Base-by-base conservation (phyloP, 2,797 vertebrate species). In the Merluccius polli region DNA sequence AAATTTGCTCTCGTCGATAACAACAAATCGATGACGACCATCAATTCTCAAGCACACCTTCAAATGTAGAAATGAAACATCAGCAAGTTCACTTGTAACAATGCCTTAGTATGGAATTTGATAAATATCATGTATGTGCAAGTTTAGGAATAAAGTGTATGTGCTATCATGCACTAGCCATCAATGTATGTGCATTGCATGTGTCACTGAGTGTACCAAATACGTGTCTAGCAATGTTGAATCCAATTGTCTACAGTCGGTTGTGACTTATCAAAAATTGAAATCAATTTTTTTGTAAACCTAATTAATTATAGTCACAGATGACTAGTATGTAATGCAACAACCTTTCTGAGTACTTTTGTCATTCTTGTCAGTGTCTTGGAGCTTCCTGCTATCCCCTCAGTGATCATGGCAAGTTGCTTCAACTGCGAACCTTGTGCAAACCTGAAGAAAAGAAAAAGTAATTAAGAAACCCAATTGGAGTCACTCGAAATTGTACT, bases 331-430 rank as follows among this genome's bases (percentile, higher is more conserved):
- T 38, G 36, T 38, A 38, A 10, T 38, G n/a, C n/a, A 38, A 9
- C 36, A 9, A 77, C 76, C 76, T 77, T 41, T 77, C 76, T 68
- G 72, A 77, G 71, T 77, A 44, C 29, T 73, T 73, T 38, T 5
- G 36, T 30, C 63, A 73, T 67, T 31, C 35, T 72, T 63, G 59
- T 12, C 44, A 74, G 27, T 30, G 73, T 78, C 18, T 44, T 74
- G 18, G 72, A 78, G 72, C 77, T 78, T 73, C 24, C 77, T 70
- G 77, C 65, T 32, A 77, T 77, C 21, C 76, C 76, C 29, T 77
- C 72, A 48, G 18, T 27, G 65, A 73, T 48, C 72, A 73, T 73
- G 33, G 29, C 63, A 41, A 77, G 35, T 30, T 77, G 72, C 12
- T 73, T 73, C 16, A 73, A 70, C 52, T 52, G 76, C 59, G 73